A percentile compares a stretch with the other conserved stretches of the same genome.
These are phyloP conservation scores for Eilema caniola DNA, from an alignment of 2,888 invertebrate genomes.

Conservation along the genomic window DNA sequence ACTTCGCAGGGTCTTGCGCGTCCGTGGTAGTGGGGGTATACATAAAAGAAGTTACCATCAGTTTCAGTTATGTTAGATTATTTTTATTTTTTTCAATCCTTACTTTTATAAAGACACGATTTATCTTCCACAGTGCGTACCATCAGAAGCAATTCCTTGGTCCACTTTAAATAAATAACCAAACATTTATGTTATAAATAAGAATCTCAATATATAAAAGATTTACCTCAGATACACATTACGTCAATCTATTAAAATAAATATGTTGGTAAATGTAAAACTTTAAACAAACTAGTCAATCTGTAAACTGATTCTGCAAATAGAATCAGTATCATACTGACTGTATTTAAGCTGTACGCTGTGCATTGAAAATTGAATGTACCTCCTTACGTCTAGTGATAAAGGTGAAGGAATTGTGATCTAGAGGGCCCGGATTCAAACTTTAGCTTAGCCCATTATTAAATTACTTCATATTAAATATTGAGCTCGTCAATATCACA, in stretches of 20 bases:
- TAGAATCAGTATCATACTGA: not conserved
- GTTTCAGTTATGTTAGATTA: too few species aligned
- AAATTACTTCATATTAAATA: too few species aligned
- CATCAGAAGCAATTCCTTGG: not conserved
- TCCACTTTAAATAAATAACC: not conserved
- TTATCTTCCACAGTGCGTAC: not conserved
- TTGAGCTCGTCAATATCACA: too few species aligned
- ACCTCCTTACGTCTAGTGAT: too few species aligned
- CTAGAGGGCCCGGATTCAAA: too few species aligned
- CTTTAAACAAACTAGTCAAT: conserved; percentile 18
- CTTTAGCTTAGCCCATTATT: too few species aligned
- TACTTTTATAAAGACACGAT: not conserved
- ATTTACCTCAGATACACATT: conserved; percentile 1
- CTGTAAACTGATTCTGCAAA: conserved; percentile 15
- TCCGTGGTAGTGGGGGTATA: too few species aligned
- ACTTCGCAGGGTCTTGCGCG: too few species aligned
- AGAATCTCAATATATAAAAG: not conserved
- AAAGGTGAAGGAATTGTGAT: too few species aligned
- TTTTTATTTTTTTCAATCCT: too few species aligned
- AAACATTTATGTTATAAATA: not conserved
- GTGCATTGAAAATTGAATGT: not conserved
- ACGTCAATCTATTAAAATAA: conserved; percentile 14
- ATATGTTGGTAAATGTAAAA: conserved; percentile 13
- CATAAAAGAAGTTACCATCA: too few species aligned
- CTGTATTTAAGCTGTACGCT: not conserved